Base-by-base conservation (phyloP, 2,113 vertebrate species). In the Rhabdornis inornatus region DNA sequence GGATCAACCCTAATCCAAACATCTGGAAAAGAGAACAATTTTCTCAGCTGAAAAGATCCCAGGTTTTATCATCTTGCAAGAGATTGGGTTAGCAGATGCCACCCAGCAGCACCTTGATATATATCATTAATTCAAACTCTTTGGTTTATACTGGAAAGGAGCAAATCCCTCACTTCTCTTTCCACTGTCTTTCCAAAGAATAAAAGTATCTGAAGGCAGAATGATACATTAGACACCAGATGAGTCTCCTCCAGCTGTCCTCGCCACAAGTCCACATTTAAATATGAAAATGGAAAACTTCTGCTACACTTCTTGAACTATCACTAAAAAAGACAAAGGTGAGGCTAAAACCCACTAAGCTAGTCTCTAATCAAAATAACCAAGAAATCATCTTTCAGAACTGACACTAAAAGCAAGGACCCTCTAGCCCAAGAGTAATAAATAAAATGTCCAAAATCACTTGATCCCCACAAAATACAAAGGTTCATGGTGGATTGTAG, bases 81-180 rank as follows among this genome's bases (percentile, higher is more conserved):
- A 57, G 4, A 0, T 2, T 37, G 49, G 28, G 25, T 28, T 37
- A 31, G 20, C 2, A 53, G 11, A 17, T 24, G 57, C 4, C 15
- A 39, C 9, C 8, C 15, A 52, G 10, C 5, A 13, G 42, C 4
- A 80, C 4, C 30, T 31, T 1, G 1, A 61, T 4, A 27, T 0
- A 57, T n/a, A 30, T 6, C 5, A 45, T 39, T 53, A 5, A 25
- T 17, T 44, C 4, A 15, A 9, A 47, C 2, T 52, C 40, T 30
- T 15, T 6, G 3, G 11, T 40, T 90, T 39, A 33, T 2, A 44
- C 14, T 21, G 23, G 8, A 75, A 4, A 2, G 2, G 3, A 74
- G 1, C 2, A 79, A 75, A 76, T 47, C 37, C 17, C 39, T 64
- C n/a, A 44, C 6, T 74, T 5, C 11, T 49, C 22, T 53, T 37